Evolutionary conservation across 2,113 vertebrate species (phyloP).

Genomic region (Embiotoca jacksoni): DNA sequence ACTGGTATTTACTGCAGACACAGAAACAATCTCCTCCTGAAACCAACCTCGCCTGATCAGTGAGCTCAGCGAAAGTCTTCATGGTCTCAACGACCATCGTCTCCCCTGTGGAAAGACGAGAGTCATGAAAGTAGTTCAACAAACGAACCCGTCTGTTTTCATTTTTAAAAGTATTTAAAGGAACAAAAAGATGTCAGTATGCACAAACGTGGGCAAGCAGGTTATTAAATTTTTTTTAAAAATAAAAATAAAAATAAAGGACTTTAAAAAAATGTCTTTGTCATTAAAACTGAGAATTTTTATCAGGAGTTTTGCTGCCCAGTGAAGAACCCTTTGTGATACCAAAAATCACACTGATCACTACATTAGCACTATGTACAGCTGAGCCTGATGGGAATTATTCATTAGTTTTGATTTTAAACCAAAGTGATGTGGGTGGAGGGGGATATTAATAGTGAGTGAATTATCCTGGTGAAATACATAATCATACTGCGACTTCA

Average conservation of each 20-base stretch:
- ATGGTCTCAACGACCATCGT: slow-evolving; percentile 83
- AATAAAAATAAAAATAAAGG: background rate
- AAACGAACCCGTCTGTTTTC: no score
- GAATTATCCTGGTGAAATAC: no score
- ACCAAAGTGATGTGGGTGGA: no score
- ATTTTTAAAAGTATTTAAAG: background rate
- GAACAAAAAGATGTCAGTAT: background rate
- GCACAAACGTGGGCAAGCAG: background rate
- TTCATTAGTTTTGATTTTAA: no score
- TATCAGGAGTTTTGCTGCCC: background rate
- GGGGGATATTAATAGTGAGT: no score
- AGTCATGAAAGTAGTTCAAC: background rate
- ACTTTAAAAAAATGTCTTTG: background rate
- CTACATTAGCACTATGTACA: no score
- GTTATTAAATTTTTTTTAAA: background rate
- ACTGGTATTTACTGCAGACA: no score
- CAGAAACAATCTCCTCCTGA: background rate
- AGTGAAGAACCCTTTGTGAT: background rate
- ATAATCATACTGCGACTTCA: no score
- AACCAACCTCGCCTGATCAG: slow-evolving; percentile 85
- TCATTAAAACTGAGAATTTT: background rate
- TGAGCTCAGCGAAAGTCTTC: slow-evolving; percentile 85
- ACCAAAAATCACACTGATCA: no score
- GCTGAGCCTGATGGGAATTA: no score
- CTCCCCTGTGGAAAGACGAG: slow-evolving; percentile 76